phyloP scores from a whole-genome alignment of 1,140 invertebrate species.

The Scaptomyza montana region DNA sequence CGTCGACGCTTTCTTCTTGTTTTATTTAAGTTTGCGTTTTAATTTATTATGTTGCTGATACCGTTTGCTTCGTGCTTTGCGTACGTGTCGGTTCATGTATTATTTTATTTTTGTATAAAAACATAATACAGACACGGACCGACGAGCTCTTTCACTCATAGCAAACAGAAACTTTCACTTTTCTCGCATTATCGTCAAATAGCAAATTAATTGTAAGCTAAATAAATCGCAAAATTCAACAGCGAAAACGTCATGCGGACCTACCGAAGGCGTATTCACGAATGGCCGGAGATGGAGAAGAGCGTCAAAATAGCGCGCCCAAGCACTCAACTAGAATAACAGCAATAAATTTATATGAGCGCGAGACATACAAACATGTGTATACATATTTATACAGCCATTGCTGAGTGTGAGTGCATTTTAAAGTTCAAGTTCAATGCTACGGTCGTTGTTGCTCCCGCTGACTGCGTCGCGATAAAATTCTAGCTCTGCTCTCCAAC shows the following conservation, averaged over 20 bases:
- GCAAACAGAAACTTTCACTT: slow-evolving; percentile 67
- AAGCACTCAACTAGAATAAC: slow-evolving; percentile 33
- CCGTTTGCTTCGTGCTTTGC: slow-evolving; percentile 68
- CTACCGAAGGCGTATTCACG: slow-evolving; percentile 45
- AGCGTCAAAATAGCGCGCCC: slow-evolving; percentile 37
- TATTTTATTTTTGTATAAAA: slow-evolving; percentile 51
- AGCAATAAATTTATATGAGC: slow-evolving; percentile 35
- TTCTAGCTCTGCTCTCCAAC: slow-evolving; percentile 38
- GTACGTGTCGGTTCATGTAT: slow-evolving; percentile 60
- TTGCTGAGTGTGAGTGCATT: slow-evolving; percentile 57
- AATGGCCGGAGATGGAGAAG: slow-evolving; percentile 34
- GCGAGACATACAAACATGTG: slow-evolving; percentile 15
- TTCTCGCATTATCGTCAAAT: slow-evolving; percentile 59
- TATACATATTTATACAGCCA: slow-evolving; percentile 32
- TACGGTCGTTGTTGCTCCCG: slow-evolving; percentile 29
- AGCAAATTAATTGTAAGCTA: slow-evolving; percentile 67
- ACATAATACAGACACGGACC: slow-evolving; percentile 18
- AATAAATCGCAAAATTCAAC: slow-evolving; percentile 50
- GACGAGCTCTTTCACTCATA: slow-evolving; percentile 61
- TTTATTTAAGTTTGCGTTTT: slow-evolving; percentile 50
- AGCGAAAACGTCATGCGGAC: slow-evolving; percentile 40
- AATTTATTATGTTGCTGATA: slow-evolving; percentile 70
- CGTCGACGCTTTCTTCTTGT: slow-evolving; percentile 62
- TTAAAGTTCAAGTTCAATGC: slow-evolving; percentile 82
- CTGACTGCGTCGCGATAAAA: slow-evolving; percentile 64